Percentiles rank a stretch among this genome's conserved stretches.
phyloP scores from a whole-genome alignment of 2,888 invertebrate species.

The Hirtodrosophila alboralis region DNA sequence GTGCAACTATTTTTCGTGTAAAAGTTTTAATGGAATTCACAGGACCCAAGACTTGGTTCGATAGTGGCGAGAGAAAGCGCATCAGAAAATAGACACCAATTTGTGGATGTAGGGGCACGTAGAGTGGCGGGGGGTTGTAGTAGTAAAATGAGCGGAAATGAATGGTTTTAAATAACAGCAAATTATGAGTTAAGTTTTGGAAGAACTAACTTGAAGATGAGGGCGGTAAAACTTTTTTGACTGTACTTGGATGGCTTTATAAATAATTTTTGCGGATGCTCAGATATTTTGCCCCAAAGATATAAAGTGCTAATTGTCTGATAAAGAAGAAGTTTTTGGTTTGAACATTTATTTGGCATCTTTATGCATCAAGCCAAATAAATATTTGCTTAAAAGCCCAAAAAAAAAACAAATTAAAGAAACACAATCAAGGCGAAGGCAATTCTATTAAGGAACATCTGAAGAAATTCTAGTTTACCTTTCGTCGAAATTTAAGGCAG shows the following conservation, averaged over 20 bases:
- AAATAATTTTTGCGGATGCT: conserved; percentile 71
- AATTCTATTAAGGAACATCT: too few species aligned
- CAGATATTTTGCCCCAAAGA: conserved; percentile 35
- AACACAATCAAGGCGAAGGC: too few species aligned
- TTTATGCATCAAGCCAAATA: conserved; percentile 1
- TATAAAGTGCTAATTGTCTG: conserved; percentile 62
- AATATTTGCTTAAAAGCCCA: not conserved
- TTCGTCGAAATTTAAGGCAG: conserved; percentile 3
- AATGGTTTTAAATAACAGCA: conserved; percentile 80
- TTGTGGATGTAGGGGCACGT: conserved; percentile 1
- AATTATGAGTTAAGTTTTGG: conserved; percentile 75
- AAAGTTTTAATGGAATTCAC: conserved; percentile 81
- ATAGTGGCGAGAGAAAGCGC: conserved; percentile 63
- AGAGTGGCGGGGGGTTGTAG: conserved; percentile 12
- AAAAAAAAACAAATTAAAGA: too few species aligned
- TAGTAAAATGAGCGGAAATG: conserved; percentile 80
- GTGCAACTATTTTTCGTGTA: conserved; percentile 79
- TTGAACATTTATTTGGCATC: conserved; percentile 20
- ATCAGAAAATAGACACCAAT: conserved; percentile 77
- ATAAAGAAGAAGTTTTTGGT: conserved; percentile 26
- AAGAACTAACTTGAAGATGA: conserved; percentile 48
- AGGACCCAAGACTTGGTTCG: conserved; percentile 63
- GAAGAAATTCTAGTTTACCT: conserved; percentile 33
- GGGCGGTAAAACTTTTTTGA: conserved; percentile 60
- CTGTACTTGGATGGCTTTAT: conserved; percentile 69